These are phyloP conservation scores for Nephrotoma flavescens DNA, from an alignment of 2,888 invertebrate species.

Conservation along the genomic window DNA sequence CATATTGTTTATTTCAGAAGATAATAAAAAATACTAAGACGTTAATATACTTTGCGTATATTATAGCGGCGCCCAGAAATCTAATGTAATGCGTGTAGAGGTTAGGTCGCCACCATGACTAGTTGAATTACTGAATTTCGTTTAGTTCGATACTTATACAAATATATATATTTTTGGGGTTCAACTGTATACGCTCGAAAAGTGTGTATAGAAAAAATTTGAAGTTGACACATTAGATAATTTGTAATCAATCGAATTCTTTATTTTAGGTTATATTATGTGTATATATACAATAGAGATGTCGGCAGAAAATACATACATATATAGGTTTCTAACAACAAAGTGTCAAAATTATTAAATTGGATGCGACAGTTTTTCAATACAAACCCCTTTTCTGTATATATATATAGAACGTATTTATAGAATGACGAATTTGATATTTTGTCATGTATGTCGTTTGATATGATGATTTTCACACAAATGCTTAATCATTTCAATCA, in stretches of 20 bases:
- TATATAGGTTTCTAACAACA: background rate
- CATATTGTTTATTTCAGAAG: background rate
- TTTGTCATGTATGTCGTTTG: background rate
- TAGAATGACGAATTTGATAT: background rate
- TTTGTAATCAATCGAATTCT: background rate
- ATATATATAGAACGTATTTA: background rate
- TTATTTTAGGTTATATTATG: background rate
- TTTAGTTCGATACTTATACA: background rate
- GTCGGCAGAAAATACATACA: background rate
- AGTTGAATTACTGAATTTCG: background rate
- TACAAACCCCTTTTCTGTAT: background rate
- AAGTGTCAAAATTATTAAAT: background rate
- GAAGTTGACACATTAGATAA: background rate
- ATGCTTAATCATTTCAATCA: background rate
- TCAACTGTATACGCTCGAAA: background rate
- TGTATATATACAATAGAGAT: background rate
- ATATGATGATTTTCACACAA: background rate
- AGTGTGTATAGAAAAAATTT: background rate
- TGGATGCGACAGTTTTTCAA: background rate
- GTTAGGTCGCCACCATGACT: background rate
- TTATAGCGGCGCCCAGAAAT: background rate
- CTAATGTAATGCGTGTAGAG: background rate
- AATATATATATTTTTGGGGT: background rate
- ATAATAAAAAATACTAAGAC: background rate
- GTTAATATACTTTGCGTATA: background rate